These are phyloP conservation scores for Apamea epomidion DNA, from an alignment of 2,888 invertebrate genomes.

Conservation along the genomic window DNA sequence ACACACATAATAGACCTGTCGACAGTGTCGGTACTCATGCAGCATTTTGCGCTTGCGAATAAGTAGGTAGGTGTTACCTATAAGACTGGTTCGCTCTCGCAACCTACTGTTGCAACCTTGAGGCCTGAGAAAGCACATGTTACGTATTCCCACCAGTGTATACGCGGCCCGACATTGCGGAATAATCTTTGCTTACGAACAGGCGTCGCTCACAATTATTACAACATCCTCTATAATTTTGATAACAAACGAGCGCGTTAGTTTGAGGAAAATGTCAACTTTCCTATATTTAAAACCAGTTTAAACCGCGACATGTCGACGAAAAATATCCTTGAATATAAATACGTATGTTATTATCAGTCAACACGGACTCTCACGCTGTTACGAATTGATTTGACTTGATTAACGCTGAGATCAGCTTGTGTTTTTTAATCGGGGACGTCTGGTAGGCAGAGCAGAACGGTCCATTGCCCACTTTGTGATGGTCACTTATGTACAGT, in stretches of 20 bases:
- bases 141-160: constrained; percentile 68
- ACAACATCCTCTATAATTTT: constrained; percentile 71
- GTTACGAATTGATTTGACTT: constrained; percentile 60
- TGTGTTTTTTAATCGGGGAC: constrained; percentile 48
- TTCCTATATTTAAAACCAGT: constrained; percentile 56
- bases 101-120: constrained; percentile 80
- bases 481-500: constrained; percentile 54
- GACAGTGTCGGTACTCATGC: constrained; percentile 51
- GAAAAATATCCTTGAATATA: constrained; percentile 69
- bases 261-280: constrained; percentile 51
- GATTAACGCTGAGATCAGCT: constrained; percentile 49
- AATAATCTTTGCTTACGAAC: constrained; percentile 75
- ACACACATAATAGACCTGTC: constrained; percentile 58
- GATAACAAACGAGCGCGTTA: constrained; percentile 55
- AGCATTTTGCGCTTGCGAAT: constrained; percentile 63
- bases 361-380: constrained; percentile 48
- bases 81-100: constrained; percentile 78
- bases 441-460: constrained; percentile 42
- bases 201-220: constrained; percentile 73
- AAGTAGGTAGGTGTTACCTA: constrained; percentile 77
- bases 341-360: constrained; percentile 57
- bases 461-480: constrained; percentile 41
- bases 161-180: constrained; percentile 69
- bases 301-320: constrained; percentile 51
- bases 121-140: constrained; percentile 78